Base-by-base conservation (phyloP, 2,113 vertebrate species). In the Solea solea region DNA sequence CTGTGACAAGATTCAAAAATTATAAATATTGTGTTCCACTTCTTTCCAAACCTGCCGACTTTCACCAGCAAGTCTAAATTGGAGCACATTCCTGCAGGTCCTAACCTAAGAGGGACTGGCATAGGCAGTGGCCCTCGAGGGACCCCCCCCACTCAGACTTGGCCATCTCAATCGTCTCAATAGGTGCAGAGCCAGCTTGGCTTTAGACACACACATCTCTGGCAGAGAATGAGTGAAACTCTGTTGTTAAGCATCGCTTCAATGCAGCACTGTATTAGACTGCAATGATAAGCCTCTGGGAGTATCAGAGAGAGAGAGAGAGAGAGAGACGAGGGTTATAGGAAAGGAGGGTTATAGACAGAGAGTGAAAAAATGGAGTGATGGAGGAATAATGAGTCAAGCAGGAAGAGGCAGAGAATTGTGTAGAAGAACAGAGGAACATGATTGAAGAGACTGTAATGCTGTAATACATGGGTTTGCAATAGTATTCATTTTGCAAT, bases 61-160 rank as follows among this genome's bases (percentile, higher is more conserved):
- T 72, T 80, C 14, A 66, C 58, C 61, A 68, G 59, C 6, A 7
- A 74, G 49, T 69, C 73, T 81, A 75, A 81, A 86, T 80, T 89
- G 77, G 81, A 87, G 44, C 78, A 41, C 53, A 49, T 83, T 86
- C 44, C 74, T 74, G 11, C 72, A 64, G 48, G 68, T 81, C 69
- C 69, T 57, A 70, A 64, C 68, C 78, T 82, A 71, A 79, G 68
- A 74, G 70, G 52, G 54, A 74, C 74, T 82, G 83, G 60, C 71
- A 86, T 69, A 79, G 76, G 56, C 51, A 79, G 34, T 9, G 67
- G 60, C 21, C 70, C 84, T 82, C 69, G 3, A 80, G 77, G 80
- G 78, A 78, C 60, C 70, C 63, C 58, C 50, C 74, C 76, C 4
- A 10, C 44, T 79, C 55, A 69, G 62, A 66, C 60, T 62, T 76